A percentile compares a stretch with the other conserved stretches of the same genome.
These are phyloP conservation scores for Melitaea athalia DNA, from an alignment of 2,888 invertebrate species.

Conservation along the genomic window DNA sequence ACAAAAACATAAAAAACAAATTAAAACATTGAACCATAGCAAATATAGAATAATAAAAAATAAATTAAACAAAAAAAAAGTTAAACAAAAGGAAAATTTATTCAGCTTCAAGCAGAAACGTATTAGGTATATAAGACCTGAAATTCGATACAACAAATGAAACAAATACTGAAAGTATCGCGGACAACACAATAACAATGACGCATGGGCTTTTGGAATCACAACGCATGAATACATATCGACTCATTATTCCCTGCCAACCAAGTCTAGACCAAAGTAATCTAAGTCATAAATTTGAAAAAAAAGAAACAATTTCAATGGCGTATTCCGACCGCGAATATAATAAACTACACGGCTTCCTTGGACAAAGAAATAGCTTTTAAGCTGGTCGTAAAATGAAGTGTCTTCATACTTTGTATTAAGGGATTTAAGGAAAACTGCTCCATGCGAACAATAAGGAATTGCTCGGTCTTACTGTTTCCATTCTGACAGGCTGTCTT, in stretches of 20 bases:
- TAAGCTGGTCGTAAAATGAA: constrained; percentile 36
- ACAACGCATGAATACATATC: constrained; percentile 52
- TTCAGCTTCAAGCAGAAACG: too few species aligned
- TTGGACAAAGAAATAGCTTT: constrained; percentile 35
- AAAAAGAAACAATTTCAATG: constrained; percentile 47
- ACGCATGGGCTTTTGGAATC: constrained; percentile 39
- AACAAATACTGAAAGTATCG: constrained; percentile 16
- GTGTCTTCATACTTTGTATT: constrained; percentile 38
- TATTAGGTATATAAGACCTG: not conserved
- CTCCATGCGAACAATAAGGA: constrained; percentile 30
- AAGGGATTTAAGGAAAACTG: constrained; percentile 34
- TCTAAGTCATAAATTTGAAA: constrained; percentile 49
- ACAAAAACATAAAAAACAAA: too few species aligned
- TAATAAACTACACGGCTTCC: constrained; percentile 27
- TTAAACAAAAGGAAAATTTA: too few species aligned
- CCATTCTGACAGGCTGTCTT: constrained; percentile 6
- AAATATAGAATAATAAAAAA: too few species aligned
- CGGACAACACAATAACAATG: constrained; percentile 33
- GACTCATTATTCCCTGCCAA: constrained; percentile 45
- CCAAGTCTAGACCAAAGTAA: constrained; percentile 43
- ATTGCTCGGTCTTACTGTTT: constrained; percentile 18
- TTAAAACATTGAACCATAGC: too few species aligned
- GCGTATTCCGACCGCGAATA: constrained; percentile 25
- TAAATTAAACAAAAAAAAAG: too few species aligned
- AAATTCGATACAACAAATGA: constrained; percentile 11